Evolutionary conservation across 1,140 invertebrate species (phyloP), one percentile per base, ranked within the genome.

Genomic region (Phocides pigmalion): DNA sequence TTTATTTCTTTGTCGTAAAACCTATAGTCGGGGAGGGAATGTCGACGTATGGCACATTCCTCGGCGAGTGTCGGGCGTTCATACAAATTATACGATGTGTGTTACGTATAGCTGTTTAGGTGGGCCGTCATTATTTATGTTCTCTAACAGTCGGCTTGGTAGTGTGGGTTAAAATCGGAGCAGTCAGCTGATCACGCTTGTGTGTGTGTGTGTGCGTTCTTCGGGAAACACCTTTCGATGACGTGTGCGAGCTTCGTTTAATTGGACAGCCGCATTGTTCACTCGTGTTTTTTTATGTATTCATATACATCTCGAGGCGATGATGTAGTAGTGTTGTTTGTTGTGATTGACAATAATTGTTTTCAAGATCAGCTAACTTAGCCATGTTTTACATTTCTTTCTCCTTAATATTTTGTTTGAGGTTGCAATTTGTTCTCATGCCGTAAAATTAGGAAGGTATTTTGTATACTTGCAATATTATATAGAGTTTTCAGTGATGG

Each of bases 171-270:
- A 85, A 89, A 91, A 91, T 89, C 89, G 83, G 87, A 89, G 87
- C 89, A 91, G 82, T 89, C 89, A 89, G 89, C 89, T 91, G 89
- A 85, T 89, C 79, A 70, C 77, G 73, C 68, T 69, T 82, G 84
- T 89, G 83, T 89, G 84, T 78, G 84, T 85, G 80, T 89, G 84
- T 78, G 85, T 85, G 79, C 87, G 87, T 89, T 89, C 89, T 89
- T 91, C 84, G 89, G 89, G 87, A 89, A 91, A 91, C 89, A 91
- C 89, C 89, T 91, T 90, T 85, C 82, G 87, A 91, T 91, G 87
- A 89, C 85, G 89, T 84, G 81, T 83, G 75, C 82, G 80, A 81
- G 82, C 76, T 87, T 80, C 81, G 84, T 86, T 89, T 89, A 91
- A 89, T 91, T 89, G 86, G 89, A 89, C 82, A 85, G 84, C 87